phyloP scores from a whole-genome alignment of 2,888 invertebrate genomes.

The Germaria angustata region DNA sequence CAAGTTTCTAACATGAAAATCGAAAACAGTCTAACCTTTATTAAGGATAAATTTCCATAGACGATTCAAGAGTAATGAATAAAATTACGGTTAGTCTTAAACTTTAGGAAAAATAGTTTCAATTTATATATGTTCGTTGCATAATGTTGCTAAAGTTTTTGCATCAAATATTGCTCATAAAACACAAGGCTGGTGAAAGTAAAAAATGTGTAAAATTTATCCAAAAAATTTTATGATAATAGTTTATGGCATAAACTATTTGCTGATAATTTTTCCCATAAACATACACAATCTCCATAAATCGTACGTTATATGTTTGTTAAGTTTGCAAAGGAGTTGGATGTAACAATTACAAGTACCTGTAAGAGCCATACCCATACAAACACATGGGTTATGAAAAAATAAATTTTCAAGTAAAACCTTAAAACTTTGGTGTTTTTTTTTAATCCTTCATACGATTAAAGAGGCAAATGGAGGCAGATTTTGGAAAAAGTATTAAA shows the following conservation, averaged over 20 bases:
- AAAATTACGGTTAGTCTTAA: conserved; percentile 36
- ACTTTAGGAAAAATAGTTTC: conserved; percentile 4
- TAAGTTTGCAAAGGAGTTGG: conserved; percentile 22
- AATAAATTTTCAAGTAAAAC: conserved; percentile 26
- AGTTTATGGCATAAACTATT: conserved; percentile 59
- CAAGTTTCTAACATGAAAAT: neutral
- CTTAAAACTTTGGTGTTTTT: conserved; percentile 16
- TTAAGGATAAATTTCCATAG: neutral
- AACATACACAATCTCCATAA: neutral
- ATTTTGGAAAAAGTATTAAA: neutral
- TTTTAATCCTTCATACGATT: neutral
- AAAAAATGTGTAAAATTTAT: neutral
- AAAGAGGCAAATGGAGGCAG: neutral
- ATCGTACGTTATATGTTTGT: neutral
- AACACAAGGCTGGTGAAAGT: neutral
- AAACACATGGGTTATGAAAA: too few species aligned
- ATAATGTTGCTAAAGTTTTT: conserved; percentile 12
- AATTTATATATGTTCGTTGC: too few species aligned
- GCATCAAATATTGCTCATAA: conserved; percentile 23
- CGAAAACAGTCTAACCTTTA: conserved; percentile 1
- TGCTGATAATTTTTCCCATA: conserved; percentile 45
- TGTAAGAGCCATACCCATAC: neutral
- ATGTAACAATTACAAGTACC: conserved; percentile 39
- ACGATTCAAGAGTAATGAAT: conserved; percentile 1
- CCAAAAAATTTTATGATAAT: conserved; percentile 53